Percentiles rank a stretch among this genome's conserved stretches.
Evolutionary conservation across 2,888 invertebrate species (phyloP).

Genomic region (Ectemnius continuus): DNA sequence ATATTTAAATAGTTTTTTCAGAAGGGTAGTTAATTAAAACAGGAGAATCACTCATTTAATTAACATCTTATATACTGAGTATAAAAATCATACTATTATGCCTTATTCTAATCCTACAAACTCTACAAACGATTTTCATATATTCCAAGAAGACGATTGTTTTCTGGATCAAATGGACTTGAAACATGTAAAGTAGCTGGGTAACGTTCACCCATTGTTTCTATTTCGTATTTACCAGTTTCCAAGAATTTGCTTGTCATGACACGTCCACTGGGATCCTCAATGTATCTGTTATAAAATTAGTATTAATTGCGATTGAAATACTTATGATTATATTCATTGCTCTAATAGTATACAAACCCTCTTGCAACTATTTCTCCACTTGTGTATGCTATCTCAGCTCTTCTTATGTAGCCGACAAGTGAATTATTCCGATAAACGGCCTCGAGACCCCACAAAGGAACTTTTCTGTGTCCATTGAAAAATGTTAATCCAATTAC

Average conservation of each 20-base stretch:
- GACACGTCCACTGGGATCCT: constrained; percentile 80
- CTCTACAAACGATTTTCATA: background rate
- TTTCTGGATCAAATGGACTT: constrained; percentile 91
- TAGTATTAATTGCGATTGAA: constrained; percentile 2
- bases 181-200: constrained; percentile 85
- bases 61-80: constrained; percentile 4
- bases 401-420: constrained; percentile 89
- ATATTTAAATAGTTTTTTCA: no score
- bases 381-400: constrained; percentile 86
- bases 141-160: constrained; percentile 85
- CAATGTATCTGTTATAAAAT: constrained; percentile 78
- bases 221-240: constrained; percentile 88
- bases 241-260: constrained; percentile 85
- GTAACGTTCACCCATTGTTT: constrained; percentile 87
- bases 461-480: constrained; percentile 78
- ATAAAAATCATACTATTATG: constrained; percentile 15
- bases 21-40: background rate
- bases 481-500: constrained; percentile 21
- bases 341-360: constrained; percentile 73
- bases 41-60: background rate
- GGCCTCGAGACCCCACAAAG: constrained; percentile 92
- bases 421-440: constrained; percentile 88
- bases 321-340: background rate
- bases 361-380: constrained; percentile 83
- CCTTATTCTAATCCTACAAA: background rate